A percentile compares a stretch with the other conserved stretches of the same genome.
These are phyloP conservation scores for Troilus luridus DNA, from an alignment of 2,888 invertebrate species.

Conservation along the genomic window DNA sequence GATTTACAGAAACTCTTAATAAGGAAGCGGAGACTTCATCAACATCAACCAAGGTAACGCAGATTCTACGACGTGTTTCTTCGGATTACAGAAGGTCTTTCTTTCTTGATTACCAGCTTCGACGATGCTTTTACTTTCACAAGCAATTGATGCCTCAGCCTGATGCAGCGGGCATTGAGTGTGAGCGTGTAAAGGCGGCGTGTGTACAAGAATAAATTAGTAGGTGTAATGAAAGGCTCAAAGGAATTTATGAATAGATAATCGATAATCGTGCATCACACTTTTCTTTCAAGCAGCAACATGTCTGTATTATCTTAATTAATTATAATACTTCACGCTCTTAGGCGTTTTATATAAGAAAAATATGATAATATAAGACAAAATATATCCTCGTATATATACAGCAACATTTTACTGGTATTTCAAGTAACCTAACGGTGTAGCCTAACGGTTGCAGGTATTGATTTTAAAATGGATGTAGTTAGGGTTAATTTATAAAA, in stretches of 20 bases:
- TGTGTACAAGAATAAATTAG: not conserved
- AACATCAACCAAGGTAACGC: not conserved
- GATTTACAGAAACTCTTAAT: not conserved
- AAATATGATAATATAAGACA: not conserved
- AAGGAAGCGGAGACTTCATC: not conserved
- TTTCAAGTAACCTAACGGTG: not conserved
- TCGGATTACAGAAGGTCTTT: not conserved
- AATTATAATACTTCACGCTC: not conserved
- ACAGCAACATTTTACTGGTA: not conserved
- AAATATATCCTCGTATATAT: not conserved
- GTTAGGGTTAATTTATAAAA: no score
- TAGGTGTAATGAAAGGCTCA: slow-evolving; percentile 37
- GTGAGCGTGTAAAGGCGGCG: not conserved
- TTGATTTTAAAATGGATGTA: no score
- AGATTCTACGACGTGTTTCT: not conserved
- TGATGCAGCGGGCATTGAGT: not conserved
- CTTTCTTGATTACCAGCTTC: not conserved
- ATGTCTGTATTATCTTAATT: not conserved
- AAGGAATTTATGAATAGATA: slow-evolving; percentile 35
- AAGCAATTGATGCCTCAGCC: not conserved
- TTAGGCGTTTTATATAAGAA: not conserved
- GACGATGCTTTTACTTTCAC: not conserved
- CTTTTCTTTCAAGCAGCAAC: not conserved
- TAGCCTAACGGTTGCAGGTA: no score
- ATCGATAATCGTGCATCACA: slow-evolving; percentile 31